Evolutionary conservation across 2,113 vertebrate genomes (phyloP).

Genomic region (Spheniscus mendiculus): DNA sequence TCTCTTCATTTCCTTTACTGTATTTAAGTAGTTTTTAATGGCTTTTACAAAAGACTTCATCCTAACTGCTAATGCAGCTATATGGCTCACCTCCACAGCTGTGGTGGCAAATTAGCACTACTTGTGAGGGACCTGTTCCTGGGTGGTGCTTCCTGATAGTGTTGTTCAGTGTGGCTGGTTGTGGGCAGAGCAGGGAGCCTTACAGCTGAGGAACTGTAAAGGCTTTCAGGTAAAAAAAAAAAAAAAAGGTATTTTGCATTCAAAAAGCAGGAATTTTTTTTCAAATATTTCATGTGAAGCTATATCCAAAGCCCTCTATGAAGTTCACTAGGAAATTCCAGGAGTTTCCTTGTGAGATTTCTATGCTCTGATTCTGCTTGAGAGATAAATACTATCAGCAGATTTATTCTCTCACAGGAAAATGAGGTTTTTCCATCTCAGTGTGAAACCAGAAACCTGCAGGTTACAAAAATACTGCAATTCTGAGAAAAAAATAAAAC

Average conservation of each 20-base stretch:
- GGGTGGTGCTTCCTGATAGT: not conserved
- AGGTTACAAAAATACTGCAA: slow-evolving; percentile 11
- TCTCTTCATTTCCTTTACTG: not conserved
- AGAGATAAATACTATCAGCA: not conserved
- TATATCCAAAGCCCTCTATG: not conserved
- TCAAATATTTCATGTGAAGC: not conserved
- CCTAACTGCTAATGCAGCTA: not conserved
- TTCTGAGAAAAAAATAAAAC: not conserved
- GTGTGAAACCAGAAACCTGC: not conserved
- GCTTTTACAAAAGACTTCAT: not conserved
- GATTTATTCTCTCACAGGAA: not conserved
- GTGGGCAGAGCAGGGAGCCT: not conserved
- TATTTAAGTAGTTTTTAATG: not conserved
- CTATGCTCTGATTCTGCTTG: not conserved
- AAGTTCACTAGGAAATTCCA: not conserved
- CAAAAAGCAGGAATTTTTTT: not conserved
- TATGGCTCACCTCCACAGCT: not conserved
- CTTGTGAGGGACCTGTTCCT: not conserved
- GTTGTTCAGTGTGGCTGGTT: not conserved
- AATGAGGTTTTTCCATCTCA: not conserved
- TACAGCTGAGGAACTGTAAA: not conserved
- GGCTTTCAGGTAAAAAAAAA: not conserved
- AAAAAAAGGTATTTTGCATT: not conserved
- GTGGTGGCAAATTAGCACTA: not conserved
- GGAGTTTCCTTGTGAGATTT: not conserved